A percentile compares a stretch with the other conserved stretches of the same genome.
Conservation (phyloP, 2,113 vertebrate species). For the rabbit (Oryctolagus cuniculus) region DNA sequence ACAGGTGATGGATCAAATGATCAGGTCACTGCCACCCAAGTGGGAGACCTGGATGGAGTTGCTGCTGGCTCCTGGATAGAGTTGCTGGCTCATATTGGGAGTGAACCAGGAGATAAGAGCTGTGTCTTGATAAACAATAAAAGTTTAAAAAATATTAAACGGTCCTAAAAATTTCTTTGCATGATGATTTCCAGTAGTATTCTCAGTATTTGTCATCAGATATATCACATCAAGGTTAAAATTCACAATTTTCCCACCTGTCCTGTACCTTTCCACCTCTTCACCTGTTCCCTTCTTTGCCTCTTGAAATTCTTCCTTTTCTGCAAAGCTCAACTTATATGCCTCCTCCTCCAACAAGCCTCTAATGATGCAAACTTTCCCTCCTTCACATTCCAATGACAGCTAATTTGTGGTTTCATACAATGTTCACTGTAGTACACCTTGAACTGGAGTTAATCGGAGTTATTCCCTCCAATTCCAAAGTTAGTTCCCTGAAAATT, state of each 20-base stretch:
- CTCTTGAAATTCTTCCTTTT: not conserved
- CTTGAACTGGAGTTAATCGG: not conserved
- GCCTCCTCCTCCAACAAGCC: not conserved
- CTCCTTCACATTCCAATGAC: not conserved
- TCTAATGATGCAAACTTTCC: not conserved
- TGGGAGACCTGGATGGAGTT: no score
- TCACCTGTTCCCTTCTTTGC: not conserved
- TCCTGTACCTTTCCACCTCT: not conserved
- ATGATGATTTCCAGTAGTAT: not conserved
- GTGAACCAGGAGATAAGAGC: no score
- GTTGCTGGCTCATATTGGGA: no score
- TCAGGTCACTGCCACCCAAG: no score
- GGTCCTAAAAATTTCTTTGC: not conserved
- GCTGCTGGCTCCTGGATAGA: no score
- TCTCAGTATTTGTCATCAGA: not conserved
- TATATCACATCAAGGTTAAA: not conserved
- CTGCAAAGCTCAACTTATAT: not conserved
- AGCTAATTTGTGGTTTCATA: not conserved
- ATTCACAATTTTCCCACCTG: not conserved
- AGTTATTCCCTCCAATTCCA: not conserved
- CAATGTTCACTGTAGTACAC: not conserved
- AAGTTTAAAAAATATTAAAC: no score
- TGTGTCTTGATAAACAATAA: no score
- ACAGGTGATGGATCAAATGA: no score
- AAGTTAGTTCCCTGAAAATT: not conserved